Conservation (phyloP, 2,888 invertebrate species). For the Microdon myrmicae region DNA sequence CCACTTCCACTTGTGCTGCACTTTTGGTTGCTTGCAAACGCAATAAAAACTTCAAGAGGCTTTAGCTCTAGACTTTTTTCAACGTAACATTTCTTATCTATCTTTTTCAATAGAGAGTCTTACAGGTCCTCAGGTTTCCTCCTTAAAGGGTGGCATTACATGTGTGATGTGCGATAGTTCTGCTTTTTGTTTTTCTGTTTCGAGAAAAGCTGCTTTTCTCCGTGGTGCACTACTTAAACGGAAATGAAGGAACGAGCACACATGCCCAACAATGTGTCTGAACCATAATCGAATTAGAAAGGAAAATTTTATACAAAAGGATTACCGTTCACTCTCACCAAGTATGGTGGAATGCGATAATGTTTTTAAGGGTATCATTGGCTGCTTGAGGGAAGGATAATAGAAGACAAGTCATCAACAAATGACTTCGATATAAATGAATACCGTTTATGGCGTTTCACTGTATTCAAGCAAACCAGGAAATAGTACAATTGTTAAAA, state of each 20-base stretch:
- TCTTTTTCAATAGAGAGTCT: conserved; percentile 25
- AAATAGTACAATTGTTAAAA: too few relatives aligned
- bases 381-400: too few relatives aligned
- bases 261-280: conserved; percentile 1
- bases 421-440: too few relatives aligned
- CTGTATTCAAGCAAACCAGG: too few relatives aligned
- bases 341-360: background rate
- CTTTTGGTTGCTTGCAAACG: conserved; percentile 44
- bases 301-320: background rate
- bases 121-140: conserved; percentile 16
- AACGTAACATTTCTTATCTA: conserved; percentile 26
- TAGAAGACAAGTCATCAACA: too few relatives aligned
- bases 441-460: too few relatives aligned
- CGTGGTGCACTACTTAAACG: conserved; percentile 1
- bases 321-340: background rate
- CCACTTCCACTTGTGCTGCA: conserved; percentile 45
- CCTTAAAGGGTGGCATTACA: conserved; percentile 22
- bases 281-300: conserved; percentile 25
- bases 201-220: conserved; percentile 6
- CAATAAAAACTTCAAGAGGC: conserved; percentile 47
- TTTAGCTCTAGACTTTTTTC: conserved; percentile 21
- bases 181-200: conserved; percentile 9
- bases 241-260: conserved; percentile 1
- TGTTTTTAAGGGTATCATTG: background rate
- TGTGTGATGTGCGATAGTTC: conserved; percentile 12